Evolutionary conservation across 2,888 invertebrate genomes (phyloP), one percentile per base, ranked within the genome.

Genomic region (Rosalia funebris): DNA sequence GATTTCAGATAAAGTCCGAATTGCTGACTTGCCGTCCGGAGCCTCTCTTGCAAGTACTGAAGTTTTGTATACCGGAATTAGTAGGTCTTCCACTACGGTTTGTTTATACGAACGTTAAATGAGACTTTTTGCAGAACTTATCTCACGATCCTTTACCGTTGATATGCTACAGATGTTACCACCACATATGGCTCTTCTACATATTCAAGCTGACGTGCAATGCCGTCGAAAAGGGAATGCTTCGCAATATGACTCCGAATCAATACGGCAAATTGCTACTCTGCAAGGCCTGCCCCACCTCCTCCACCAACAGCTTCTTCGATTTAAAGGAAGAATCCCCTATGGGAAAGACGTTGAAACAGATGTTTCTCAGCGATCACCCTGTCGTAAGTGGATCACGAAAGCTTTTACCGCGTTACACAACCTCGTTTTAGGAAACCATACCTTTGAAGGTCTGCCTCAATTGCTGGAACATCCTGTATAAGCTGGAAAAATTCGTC

Each of bases 11-110:
- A 7, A 31, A 42, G 12, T 15, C 12, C 3, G 16, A 50, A 2
- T 1, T 50, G 15, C 1, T 32, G 1, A 14, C 25, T n/a, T 42
- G 20, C 12, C 53, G 53, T 14, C 53, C 53, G n/a, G 53, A 53
- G 17, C 53, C 53, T 1, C 10, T 53, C 10, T 32, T 17, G 5
- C 53, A 53, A 17, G 31, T 53, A 7, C 42, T 53, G 1, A 42
- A 25, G 5, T 53, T 53, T 17, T 53, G 53, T n/a, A 53, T 53
- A 5, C 53, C 53, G 10, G 42, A 53, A n/a, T 17, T 53, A 32
- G 53, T 53, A 12, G 42, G 53, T 53, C n/a, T 31, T 10, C 3
- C 14, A 25, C 7, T 25, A 5, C 25, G 25, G n/a, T n/a, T n/a
- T n/a, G n/a, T n/a, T n/a, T n/a, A n/a, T n/a, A n/a, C n/a, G n/a